Evolutionary conservation across 2,113 vertebrate species (phyloP).

Genomic region (Piliocolobus tephrosceles): DNA sequence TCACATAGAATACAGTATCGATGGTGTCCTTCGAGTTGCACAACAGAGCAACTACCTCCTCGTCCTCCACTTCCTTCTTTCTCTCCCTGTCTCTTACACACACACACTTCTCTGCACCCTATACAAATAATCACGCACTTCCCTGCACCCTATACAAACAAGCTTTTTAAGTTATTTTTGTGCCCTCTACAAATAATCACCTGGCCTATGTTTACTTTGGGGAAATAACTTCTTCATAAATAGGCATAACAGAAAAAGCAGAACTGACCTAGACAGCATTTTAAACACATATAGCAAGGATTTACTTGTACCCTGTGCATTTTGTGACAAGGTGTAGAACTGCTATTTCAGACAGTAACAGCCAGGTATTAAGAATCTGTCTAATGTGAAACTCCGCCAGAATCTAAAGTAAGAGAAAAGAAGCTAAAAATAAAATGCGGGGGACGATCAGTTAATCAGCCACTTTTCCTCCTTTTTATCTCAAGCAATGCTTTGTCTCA

Average conservation of each 20-base stretch:
- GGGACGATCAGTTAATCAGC: background rate
- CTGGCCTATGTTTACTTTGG: background rate
- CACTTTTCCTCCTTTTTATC: background rate
- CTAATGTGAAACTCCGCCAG: background rate
- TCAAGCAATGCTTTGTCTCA: background rate
- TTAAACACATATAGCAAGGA: background rate
- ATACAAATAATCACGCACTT: background rate
- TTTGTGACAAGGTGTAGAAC: background rate
- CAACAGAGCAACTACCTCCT: background rate
- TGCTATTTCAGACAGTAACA: background rate
- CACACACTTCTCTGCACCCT: no score
- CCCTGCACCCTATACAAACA: no score
- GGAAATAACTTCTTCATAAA: background rate
- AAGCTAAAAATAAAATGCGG: background rate
- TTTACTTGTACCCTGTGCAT: background rate
- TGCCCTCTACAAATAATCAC: background rate
- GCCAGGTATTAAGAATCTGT: background rate
- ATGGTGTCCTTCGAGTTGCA: background rate
- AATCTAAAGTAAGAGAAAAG: conserved; percentile 4
- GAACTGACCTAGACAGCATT: background rate
- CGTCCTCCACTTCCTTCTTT: no score
- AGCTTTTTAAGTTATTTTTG: no score
- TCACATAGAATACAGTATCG: background rate
- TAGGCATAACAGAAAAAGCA: background rate
- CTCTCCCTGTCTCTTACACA: no score